Conservation (phyloP, 2,113 vertebrate species). For the western clawed frog (Xenopus tropicalis) region DNA sequence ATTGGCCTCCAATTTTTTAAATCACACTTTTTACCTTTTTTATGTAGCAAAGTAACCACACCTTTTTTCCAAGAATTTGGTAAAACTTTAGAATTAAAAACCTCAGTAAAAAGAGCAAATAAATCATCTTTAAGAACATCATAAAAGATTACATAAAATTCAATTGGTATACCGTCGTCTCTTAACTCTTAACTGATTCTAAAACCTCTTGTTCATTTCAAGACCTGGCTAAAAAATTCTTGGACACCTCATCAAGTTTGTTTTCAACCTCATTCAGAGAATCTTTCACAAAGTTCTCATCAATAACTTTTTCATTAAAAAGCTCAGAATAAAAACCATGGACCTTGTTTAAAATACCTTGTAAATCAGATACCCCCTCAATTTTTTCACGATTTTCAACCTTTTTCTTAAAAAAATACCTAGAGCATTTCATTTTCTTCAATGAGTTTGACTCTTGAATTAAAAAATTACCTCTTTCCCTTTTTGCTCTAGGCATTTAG, state of each 20-base stretch:
- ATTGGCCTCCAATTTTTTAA: too few relatives aligned
- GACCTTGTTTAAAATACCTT: neutral
- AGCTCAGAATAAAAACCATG: neutral
- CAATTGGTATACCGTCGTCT: neutral
- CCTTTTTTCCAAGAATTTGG: too few relatives aligned
- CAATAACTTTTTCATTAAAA: neutral
- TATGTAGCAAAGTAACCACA: too few relatives aligned
- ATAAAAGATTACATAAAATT: neutral
- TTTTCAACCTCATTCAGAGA: neutral
- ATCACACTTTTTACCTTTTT: too few relatives aligned
- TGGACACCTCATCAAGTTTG: neutral
- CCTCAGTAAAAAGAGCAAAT: neutral
- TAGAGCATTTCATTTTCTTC: neutral
- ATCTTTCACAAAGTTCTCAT: neutral
- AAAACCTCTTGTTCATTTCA: neutral
- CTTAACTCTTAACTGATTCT: neutral
- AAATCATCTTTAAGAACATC: neutral
- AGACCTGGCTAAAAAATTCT: neutral
- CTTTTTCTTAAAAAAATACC: neutral
- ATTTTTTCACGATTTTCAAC: neutral
- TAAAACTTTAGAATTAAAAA: too few relatives aligned
- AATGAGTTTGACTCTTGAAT: neutral
- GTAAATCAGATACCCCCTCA: neutral
- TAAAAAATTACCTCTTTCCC: constrained; percentile 3
- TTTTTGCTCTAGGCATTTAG: neutral